These are phyloP conservation scores for Sarcoramphus papa DNA, from an alignment of 2,797 vertebrate species.

Conservation along the genomic window DNA sequence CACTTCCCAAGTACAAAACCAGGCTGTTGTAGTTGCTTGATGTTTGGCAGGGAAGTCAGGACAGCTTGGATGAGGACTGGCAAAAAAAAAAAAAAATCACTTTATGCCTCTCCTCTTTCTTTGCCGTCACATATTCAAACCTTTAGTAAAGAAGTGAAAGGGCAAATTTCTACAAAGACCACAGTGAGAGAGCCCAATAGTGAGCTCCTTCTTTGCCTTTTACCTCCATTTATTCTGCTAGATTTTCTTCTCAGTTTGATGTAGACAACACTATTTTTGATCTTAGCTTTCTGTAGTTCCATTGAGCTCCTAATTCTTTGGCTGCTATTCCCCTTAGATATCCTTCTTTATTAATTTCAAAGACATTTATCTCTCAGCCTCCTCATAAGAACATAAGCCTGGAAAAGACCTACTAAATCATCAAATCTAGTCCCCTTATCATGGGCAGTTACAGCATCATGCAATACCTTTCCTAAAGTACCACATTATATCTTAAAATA, in stretches of 20 bases:
- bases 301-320: neutral
- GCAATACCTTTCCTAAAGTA: neutral
- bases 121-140: neutral
- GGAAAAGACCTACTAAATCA: neutral
- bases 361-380: neutral
- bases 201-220: neutral
- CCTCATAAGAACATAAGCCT: neutral
- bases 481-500: neutral
- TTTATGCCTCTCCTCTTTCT: neutral
- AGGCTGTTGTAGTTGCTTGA: neutral
- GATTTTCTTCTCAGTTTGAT: neutral
- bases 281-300: neutral
- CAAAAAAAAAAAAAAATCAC: neutral
- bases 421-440: neutral
- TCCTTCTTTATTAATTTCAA: neutral
- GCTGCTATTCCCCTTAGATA: neutral
- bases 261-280: neutral
- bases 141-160: neutral
- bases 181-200: neutral
- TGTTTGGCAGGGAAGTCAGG: neutral
- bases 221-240: neutral
- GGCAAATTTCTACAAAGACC: neutral
- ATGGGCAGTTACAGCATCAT: neutral
- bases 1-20: neutral
- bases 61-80: neutral